phyloP scores from a whole-genome alignment of 2,797 vertebrate species.

The Diglossa cyanea region DNA sequence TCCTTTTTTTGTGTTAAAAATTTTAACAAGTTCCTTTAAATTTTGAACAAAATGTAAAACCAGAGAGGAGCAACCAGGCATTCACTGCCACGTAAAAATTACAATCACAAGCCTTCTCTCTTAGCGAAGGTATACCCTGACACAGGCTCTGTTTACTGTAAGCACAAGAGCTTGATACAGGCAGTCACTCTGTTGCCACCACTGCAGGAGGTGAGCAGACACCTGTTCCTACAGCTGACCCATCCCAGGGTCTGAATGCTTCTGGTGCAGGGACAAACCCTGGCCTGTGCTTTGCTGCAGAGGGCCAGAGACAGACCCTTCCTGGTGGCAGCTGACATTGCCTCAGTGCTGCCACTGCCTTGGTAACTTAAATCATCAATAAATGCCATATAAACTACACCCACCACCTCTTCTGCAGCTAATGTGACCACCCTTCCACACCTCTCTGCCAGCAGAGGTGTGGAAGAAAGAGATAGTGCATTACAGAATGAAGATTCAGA shows the following conservation, averaged over 20 bases:
- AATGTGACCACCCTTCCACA: accelerated
- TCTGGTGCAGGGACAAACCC: not conserved
- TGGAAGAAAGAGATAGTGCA: not conserved
- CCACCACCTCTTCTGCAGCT: not conserved
- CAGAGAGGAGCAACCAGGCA: not conserved
- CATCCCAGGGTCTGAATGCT: not conserved
- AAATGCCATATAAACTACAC: not conserved
- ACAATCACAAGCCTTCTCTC: not conserved
- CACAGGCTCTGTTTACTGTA: not conserved
- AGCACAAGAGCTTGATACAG: not conserved
- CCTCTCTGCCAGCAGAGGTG: not conserved
- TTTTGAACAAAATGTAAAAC: not conserved
- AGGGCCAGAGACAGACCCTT: not conserved
- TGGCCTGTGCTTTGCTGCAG: not conserved
- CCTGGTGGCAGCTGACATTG: not conserved
- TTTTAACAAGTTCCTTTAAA: not conserved
- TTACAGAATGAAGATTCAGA: not conserved
- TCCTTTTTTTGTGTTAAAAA: not conserved
- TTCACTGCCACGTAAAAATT: not conserved
- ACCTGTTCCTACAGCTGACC: accelerated
- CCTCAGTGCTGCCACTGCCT: not conserved
- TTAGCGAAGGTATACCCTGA: not conserved
- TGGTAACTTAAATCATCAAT: not conserved
- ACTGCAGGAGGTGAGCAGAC: not conserved
- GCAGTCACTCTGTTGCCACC: not conserved